These are phyloP conservation scores for Steinernema feltiae DNA, from an alignment of 1,140 invertebrate genomes.

Conservation along the genomic window DNA sequence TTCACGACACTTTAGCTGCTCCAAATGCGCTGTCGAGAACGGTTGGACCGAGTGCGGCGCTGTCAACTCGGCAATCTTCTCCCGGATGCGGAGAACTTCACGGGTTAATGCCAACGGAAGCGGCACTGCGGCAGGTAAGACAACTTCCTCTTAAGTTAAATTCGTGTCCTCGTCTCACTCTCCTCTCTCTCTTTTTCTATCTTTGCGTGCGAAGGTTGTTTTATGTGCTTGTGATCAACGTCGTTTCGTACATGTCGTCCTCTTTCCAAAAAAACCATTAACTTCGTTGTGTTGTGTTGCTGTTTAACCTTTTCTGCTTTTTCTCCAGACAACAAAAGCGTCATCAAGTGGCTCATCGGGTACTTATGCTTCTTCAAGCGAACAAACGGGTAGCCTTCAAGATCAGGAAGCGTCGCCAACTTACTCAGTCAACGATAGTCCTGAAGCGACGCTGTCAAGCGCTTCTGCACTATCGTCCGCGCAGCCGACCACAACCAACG, in stretches of 20 bases:
- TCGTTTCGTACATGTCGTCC: not conserved
- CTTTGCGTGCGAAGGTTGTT: not conserved
- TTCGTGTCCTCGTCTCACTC: too few relatives aligned
- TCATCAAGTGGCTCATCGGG: not conserved
- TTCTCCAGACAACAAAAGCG: not conserved
- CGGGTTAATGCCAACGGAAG: conserved; percentile 20
- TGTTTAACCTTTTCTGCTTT: conserved; percentile 1
- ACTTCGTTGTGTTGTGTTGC: conserved; percentile 4
- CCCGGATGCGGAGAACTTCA: conserved; percentile 11
- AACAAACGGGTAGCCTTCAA: not conserved
- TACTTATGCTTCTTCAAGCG: not conserved
- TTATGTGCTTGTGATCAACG: not conserved
- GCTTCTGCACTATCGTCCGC: not conserved
- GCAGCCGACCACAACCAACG: not conserved
- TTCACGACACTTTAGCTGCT: not conserved
- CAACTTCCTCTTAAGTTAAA: too few relatives aligned
- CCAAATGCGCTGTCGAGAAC: not conserved
- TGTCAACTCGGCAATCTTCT: not conserved
- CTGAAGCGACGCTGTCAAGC: not conserved
- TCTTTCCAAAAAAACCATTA: too few relatives aligned
- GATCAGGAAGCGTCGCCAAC: not conserved
- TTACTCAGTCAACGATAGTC: not conserved
- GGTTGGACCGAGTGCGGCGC: not conserved
- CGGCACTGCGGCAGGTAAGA: conserved; percentile 23
- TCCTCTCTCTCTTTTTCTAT: conserved; percentile 22